Base-by-base conservation (phyloP, 2,888 invertebrate species). In the Tinea trinotella region DNA sequence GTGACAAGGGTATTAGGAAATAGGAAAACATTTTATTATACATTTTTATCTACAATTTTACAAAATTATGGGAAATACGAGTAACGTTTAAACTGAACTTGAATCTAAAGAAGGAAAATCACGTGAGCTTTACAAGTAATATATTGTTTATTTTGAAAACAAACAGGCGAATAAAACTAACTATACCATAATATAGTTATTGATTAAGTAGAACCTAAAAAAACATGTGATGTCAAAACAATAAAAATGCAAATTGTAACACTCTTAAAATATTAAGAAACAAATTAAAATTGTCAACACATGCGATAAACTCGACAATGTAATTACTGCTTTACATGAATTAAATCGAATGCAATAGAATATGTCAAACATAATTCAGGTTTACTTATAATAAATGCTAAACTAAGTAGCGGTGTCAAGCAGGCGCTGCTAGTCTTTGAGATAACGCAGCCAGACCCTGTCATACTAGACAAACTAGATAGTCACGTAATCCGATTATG, bases 401-500 rank as follows among this genome's bases (percentile, higher is more conserved):
- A 40, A 40, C 10, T 40, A 40, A 40, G 40, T 40, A 40, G 40
- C 15, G n/a, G 40, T 40, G 40, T 40, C 40, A 40, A 40, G n/a
- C 40, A 15, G 40, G 35, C 12, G 36, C 13, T 13, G n/a, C n/a
- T n/a, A n/a, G n/a, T n/a, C n/a, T n/a, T n/a, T n/a, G 36, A 12
- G 44, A 44, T 44, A 44, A 44, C 15, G 19, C 19, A 46, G 18
- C 18, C 18, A 18, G 46, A 46, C 18, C 46, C 17, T 46, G 46
- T 46, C 19, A 17, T 10, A 61, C 62, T 59, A 59, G 62, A 57
- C 58, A 56, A 58, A 59, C 59, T 57, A 57, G 59, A 57, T 59
- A 58, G 61, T 58, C 60, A 30, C 55, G 54, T 66, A 65, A 69
- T 67, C 64, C 60, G 65, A 70, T 70, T 64, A 65, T 24, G 22